phyloP scores from a whole-genome alignment of 2,888 invertebrate genomes.

The Lamellibrachia columna region DNA sequence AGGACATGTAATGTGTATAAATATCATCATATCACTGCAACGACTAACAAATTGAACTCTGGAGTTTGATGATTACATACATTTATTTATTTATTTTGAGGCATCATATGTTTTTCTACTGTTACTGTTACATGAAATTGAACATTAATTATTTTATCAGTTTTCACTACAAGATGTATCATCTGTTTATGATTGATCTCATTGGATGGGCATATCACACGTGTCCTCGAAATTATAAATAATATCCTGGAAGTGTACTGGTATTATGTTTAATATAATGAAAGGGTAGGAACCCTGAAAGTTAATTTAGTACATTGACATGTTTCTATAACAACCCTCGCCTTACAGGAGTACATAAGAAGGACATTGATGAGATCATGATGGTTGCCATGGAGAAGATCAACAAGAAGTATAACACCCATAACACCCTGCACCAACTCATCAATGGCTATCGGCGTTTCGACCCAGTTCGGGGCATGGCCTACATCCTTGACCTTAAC shows the following conservation, averaged over 20 bases:
- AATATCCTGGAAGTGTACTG: not conserved
- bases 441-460: conserved; percentile 81
- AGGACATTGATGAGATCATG: conserved; percentile 76
- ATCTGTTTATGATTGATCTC: too few relatives aligned
- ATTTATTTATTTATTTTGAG: too few relatives aligned
- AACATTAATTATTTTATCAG: too few relatives aligned
- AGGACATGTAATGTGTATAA: too few relatives aligned
- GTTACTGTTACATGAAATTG: too few relatives aligned
- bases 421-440: conserved; percentile 66
- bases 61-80: too few relatives aligned
- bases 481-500: conserved; percentile 78
- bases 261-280: not conserved
- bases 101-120: too few relatives aligned
- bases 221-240: too few relatives aligned
- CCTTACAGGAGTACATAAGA: conserved; percentile 66
- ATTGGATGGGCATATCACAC: too few relatives aligned
- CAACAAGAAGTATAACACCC: conserved; percentile 51
- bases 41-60: too few relatives aligned
- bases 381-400: conserved; percentile 50
- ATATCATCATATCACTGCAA: too few relatives aligned
- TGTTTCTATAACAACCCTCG: not conserved
- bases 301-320: not conserved
- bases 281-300: not conserved
- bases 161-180: too few relatives aligned
- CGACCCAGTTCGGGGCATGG: conserved; percentile 86